Evolutionary conservation across 1,140 invertebrate species (phyloP).

Genomic region (Hyphantria cunea): DNA sequence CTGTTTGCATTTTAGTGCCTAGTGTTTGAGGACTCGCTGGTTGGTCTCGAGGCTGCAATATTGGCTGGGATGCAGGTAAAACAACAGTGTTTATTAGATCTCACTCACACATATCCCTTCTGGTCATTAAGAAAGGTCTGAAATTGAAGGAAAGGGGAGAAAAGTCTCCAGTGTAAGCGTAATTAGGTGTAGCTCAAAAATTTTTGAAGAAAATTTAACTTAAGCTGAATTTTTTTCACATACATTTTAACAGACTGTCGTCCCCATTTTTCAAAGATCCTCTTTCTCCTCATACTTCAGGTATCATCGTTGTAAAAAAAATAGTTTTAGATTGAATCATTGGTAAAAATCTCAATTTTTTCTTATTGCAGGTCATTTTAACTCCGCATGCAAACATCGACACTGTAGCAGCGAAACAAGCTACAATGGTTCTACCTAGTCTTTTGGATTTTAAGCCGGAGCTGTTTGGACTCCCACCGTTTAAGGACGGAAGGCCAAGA

Average conservation of each 20-base stretch:
- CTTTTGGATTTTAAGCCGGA: slow-evolving; percentile 92
- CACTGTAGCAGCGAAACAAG: slow-evolving; percentile 80
- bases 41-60: slow-evolving; percentile 90
- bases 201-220: too few species aligned
- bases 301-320: too few species aligned
- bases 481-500: slow-evolving; percentile 49
- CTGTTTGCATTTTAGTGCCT: slow-evolving; percentile 84
- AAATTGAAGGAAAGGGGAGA: too few species aligned
- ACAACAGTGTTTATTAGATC: too few species aligned
- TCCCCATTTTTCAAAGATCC: too few species aligned
- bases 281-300: too few species aligned
- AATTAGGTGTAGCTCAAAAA: too few species aligned
- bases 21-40: slow-evolving; percentile 95
- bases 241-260: too few species aligned
- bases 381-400: slow-evolving; percentile 88
- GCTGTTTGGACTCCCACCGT: slow-evolving; percentile 92
- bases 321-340: too few species aligned
- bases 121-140: not conserved
- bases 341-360: too few species aligned
- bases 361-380: slow-evolving; percentile 88
- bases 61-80: slow-evolving; percentile 91
- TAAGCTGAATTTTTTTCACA: too few species aligned
- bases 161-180: too few species aligned
- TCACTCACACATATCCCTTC: not conserved
- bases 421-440: slow-evolving; percentile 87